Base-by-base conservation (phyloP, 2,113 vertebrate genomes). In the Dicrurus megarhynchus region DNA sequence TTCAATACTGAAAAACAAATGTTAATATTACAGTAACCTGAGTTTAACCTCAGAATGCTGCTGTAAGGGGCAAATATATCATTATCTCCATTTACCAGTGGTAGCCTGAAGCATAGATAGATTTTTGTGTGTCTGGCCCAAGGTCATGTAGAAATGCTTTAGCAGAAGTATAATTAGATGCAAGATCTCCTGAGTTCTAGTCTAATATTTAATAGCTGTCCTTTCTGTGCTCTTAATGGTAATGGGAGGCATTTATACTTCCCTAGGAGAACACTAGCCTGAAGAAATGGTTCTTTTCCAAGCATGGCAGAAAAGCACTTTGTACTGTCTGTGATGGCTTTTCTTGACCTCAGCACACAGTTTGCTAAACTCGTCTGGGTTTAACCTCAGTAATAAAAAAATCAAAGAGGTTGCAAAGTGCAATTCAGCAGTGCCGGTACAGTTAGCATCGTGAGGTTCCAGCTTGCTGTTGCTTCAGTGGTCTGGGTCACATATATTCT, bases 201-300 rank as follows among this genome's bases (percentile, higher is more conserved):
- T 57, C 78, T 95, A 85, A 94, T 94, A 88, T 84, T 93, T 96
- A 94, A 73, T 94, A 95, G 75, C 53, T 90, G 59, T 90, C 79
- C 55, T 92, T 92, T 90, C 76, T 77, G 17, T 47, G 55, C 53
- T 49, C 32, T 87, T 96, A 91, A 89, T 87, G 64, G 64, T 80
- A 89, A 84, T 59, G 44, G 75, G 41, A 93, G 71, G 53, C 88
- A 92, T 93, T 90, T 92, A 77, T 69, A 90, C 86, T 89, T 80
- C 86, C 39, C 75, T 81, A 74, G 68, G 63, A 73, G 92, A 93
- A 70, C 27, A 63, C 21, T 74, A 90, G 88, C 86, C 88, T 60
- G 42, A 74, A 85, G 92, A 91, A 94, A 90, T 35, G 24, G 6
- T 23, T 55, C 67, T 87, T 75, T 83, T 30, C 50, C 79, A 77